These are phyloP conservation scores for Taxidea taxus DNA, from an alignment of 2,113 vertebrate genomes.

Conservation along the genomic window DNA sequence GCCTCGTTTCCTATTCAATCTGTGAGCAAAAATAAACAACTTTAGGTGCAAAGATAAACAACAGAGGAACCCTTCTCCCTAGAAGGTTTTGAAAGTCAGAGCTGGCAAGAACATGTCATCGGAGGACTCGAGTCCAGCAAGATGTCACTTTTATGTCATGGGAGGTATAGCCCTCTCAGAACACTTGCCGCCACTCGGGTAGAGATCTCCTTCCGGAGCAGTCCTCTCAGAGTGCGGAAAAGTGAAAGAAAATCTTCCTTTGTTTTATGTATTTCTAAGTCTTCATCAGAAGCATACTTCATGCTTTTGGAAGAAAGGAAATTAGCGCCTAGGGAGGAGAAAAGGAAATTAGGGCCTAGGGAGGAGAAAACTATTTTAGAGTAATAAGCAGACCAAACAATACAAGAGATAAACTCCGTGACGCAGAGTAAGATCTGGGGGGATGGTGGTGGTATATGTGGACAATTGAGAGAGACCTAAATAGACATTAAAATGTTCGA, in stretches of 20 bases:
- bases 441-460: rapidly evolving
- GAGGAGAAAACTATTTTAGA: background rate
- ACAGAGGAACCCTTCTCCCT: background rate
- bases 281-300: background rate
- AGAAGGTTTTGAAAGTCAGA: background rate
- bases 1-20: background rate
- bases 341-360: background rate
- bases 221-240: background rate
- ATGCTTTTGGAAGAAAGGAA: background rate
- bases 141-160: background rate
- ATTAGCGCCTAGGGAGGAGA: background rate
- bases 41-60: background rate
- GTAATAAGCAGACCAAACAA: background rate
- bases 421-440: background rate
- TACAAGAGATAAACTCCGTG: background rate
- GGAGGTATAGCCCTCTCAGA: background rate
- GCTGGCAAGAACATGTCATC: background rate
- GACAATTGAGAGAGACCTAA: background rate
- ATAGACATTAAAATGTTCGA: background rate
- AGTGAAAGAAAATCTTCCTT: background rate
- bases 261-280: background rate
- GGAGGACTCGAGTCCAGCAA: background rate
- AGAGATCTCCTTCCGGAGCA: background rate
- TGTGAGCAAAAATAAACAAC: background rate
- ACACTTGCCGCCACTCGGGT: background rate